Evolutionary conservation across 2,797 vertebrate species (phyloP).

Genomic region (Myioborus miniatus): DNA sequence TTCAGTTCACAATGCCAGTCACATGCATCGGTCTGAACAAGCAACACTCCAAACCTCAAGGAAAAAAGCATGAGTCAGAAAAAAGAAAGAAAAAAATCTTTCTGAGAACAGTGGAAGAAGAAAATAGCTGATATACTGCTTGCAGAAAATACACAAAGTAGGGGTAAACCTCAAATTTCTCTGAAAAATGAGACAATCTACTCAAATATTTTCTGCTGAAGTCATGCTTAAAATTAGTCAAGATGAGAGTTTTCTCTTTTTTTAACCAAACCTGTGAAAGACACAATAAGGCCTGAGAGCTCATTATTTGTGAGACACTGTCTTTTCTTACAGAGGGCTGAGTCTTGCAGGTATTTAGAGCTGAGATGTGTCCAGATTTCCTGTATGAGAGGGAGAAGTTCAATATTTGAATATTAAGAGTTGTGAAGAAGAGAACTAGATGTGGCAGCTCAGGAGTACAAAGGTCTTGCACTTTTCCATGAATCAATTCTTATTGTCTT

Average conservation of each 20-base stretch:
- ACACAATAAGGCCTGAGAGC: not conserved
- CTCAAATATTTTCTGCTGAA: not conserved
- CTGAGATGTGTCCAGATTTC: not conserved
- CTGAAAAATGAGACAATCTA: not conserved
- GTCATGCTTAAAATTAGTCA: not conserved
- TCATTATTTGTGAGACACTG: not conserved
- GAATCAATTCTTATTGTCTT: not conserved
- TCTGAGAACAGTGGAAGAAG: not conserved
- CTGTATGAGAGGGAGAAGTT: not conserved
- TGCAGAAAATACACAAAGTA: not conserved
- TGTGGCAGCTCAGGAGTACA: not conserved
- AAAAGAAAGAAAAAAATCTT: not conserved
- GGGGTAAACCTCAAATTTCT: not conserved
- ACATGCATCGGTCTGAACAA: not conserved
- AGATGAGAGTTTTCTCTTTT: not conserved
- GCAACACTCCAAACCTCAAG: not conserved
- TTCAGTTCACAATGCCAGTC: not conserved
- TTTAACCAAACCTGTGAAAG: not conserved
- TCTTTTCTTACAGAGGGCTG: not conserved
- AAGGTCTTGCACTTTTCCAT: not conserved
- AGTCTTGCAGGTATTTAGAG: not conserved
- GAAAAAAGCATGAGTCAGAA: not conserved
- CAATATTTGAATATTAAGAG: not conserved
- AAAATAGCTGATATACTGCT: not conserved
- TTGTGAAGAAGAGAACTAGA: not conserved